A percentile compares a stretch with the other conserved stretches of the same genome.
Conservation (phyloP, 2,113 vertebrate species). For the Clarias magur region DNA sequence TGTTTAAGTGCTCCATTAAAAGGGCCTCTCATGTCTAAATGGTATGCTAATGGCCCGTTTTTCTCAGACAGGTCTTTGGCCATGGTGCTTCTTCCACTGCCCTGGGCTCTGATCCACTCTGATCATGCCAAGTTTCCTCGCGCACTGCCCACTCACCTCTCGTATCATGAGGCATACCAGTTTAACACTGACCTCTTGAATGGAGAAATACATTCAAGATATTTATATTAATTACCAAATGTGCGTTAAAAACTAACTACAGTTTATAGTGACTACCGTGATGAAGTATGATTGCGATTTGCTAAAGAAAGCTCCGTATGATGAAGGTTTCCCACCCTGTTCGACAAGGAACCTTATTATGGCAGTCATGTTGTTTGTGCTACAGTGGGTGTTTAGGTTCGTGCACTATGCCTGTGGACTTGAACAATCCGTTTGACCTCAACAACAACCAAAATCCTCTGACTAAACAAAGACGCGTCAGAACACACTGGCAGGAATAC, state of each 20-base stretch:
- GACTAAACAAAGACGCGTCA: constrained; percentile 43
- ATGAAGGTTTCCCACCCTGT: constrained; percentile 22
- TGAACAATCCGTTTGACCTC: background rate
- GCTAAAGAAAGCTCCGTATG: background rate
- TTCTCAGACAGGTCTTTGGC: constrained; percentile 58
- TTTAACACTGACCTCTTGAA: constrained; percentile 36
- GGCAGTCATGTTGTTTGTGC: background rate
- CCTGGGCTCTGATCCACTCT: constrained; percentile 20
- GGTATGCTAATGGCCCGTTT: constrained; percentile 57
- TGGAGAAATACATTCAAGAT: constrained; percentile 28
- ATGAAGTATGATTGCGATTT: constrained; percentile 26
- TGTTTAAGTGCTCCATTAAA: constrained; percentile 59
- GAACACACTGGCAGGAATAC: background rate
- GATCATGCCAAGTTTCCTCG: constrained; percentile 50
- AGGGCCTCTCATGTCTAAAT: constrained; percentile 55
- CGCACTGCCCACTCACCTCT: constrained; percentile 39
- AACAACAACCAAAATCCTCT: background rate
- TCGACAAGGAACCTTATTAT: background rate
- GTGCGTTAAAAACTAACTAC: constrained; percentile 5
- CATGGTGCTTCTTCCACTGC: constrained; percentile 25
- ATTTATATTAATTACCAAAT: constrained; percentile 20
- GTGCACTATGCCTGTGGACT: background rate
- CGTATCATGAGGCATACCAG: constrained; percentile 30
- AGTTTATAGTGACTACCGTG: background rate
- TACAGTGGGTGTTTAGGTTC: background rate